Conservation (phyloP, 2,113 vertebrate genomes). For the Sisor rabdophorus region DNA sequence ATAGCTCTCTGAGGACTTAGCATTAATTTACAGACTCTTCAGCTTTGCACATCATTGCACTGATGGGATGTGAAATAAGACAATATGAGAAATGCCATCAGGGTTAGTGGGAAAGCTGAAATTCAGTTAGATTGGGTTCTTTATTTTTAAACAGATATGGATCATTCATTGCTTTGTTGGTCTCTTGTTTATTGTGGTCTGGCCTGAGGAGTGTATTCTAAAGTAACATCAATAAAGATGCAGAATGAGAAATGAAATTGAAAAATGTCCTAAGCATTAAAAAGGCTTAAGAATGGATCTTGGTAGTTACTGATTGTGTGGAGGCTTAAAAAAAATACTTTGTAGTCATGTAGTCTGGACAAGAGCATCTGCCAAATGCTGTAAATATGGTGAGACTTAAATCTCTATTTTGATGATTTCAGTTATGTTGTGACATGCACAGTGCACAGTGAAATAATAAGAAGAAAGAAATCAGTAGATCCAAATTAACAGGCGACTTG, state of each 20-base stretch:
- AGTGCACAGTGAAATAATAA: constrained; percentile 58
- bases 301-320: background rate
- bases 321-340: too few relatives aligned
- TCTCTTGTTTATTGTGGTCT: constrained; percentile 15
- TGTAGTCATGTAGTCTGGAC: too few relatives aligned
- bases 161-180: constrained; percentile 15
- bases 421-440: background rate
- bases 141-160: background rate
- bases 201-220: constrained; percentile 18
- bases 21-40: background rate
- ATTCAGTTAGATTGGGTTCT: background rate
- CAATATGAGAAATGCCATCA: background rate
- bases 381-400: too few relatives aligned
- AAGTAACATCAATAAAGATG: background rate
- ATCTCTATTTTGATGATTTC: background rate
- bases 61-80: background rate
- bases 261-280: background rate
- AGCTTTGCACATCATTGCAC: constrained; percentile 1
- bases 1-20: background rate
- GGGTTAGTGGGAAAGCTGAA: background rate
- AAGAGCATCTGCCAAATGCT: too few relatives aligned
- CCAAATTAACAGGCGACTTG: constrained; percentile 11
- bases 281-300: background rate
- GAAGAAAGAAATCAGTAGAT: too few relatives aligned
- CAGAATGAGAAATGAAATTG: constrained; percentile 9